Conservation (phyloP, 2,113 vertebrate species). For the Amphiprion percula region DNA sequence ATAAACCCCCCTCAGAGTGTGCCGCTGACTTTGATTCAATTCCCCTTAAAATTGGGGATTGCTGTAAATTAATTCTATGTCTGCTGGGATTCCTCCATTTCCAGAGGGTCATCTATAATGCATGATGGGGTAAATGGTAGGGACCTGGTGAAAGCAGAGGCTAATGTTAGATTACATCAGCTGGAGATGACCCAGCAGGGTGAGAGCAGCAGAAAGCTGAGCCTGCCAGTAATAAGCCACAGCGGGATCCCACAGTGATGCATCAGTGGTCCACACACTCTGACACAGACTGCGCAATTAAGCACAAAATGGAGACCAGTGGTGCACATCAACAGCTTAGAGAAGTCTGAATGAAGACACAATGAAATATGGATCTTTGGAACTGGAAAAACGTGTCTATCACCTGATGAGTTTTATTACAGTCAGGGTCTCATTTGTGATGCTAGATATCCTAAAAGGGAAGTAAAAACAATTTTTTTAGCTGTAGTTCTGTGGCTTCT, state of each 20-base stretch:
- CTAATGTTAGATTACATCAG: slow-evolving; percentile 73
- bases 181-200: slow-evolving; percentile 78
- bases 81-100: slow-evolving; percentile 74
- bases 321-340: slow-evolving; percentile 41
- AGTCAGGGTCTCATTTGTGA: neutral
- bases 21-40: slow-evolving; percentile 74
- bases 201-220: slow-evolving; percentile 65
- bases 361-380: slow-evolving; percentile 24
- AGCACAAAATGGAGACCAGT: slow-evolving; percentile 55
- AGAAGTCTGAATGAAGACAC: slow-evolving; percentile 23
- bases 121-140: slow-evolving; percentile 77
- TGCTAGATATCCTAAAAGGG: neutral
- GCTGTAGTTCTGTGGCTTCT: neutral
- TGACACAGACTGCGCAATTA: slow-evolving; percentile 70
- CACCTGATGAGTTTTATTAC: slow-evolving; percentile 32
- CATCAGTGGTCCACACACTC: slow-evolving; percentile 56
- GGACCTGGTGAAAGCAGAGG: slow-evolving; percentile 65
- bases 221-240: slow-evolving; percentile 78
- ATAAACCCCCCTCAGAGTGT: slow-evolving; percentile 41
- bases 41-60: slow-evolving; percentile 63
- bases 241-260: slow-evolving; percentile 69
- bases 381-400: slow-evolving; percentile 11
- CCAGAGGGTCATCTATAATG: slow-evolving; percentile 76
- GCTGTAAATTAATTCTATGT: slow-evolving; percentile 75
- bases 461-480: neutral